Evolutionary conservation across 2,797 vertebrate genomes (phyloP), one percentile per base, ranked within the genome.

Genomic region (Smutsia temminckii): DNA sequence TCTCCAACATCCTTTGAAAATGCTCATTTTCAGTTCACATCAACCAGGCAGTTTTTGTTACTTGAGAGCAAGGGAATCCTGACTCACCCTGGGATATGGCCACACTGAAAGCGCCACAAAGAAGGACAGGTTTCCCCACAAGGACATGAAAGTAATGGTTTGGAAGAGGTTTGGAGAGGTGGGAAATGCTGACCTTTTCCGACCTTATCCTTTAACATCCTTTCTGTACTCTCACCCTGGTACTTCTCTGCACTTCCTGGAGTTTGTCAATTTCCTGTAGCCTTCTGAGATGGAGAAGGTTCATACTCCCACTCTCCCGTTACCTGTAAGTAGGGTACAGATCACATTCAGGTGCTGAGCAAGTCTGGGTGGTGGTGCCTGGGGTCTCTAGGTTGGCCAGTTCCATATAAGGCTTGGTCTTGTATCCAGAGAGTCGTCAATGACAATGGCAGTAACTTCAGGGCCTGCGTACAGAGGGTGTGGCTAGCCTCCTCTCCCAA

Each of bases 401-500:
- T 77, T 32, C 27, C 51, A 32, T 16, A 14, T 84, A 42, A 3
- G 21, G 40, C 68, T 27, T 59, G 16, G 23, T 9, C 8, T 34
- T 25, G 3, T 21, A 16, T 49, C 12, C 2, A 1, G 23, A 46
- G 72, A n/a, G 9, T 40, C 40, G 9, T n/a, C n/a, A 11, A 2
- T 23, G 68, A 21, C 2, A 3, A 18, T 6, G 6, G 8, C 27
- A 25, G 34, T 23, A 21, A 0, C 40, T 23, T 59, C 42, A n/a
- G 42, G 25, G 11, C 27, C 63, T 40, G 8, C 37, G 27, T 11
- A 20, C 1, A 0, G 25, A 49, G 12, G 10, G 12, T 34, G 1
- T 13, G 0, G 4, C 27, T n/a, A 14, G 21, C n/a, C 18, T 64
- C 6, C 40, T 87, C 63, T 34, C 25, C 32, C 9, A 17, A 69